These are phyloP conservation scores for Andinoacara biseriatus DNA, from an alignment of 2,113 vertebrate species.

Conservation along the genomic window DNA sequence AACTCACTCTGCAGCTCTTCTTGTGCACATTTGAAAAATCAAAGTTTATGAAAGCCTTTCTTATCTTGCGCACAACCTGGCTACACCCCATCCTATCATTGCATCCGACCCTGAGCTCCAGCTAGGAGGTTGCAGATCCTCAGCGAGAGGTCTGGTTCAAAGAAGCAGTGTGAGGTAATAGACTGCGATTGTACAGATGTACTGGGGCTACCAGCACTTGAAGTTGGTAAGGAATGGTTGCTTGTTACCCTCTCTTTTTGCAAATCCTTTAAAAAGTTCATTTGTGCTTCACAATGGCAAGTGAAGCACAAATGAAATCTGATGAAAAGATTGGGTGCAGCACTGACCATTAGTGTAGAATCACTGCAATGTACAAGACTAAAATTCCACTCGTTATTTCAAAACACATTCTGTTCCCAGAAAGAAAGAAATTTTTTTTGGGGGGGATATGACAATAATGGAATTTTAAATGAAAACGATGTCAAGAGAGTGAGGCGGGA, in stretches of 20 bases:
- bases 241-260: neutral
- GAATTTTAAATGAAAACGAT: constrained; percentile 46
- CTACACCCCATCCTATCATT: neutral
- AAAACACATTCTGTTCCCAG: neutral
- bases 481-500: constrained; percentile 32
- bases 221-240: neutral
- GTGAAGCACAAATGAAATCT: neutral
- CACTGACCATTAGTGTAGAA: neutral
- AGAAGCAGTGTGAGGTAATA: constrained; percentile 1
- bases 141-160: constrained; percentile 14
- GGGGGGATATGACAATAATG: constrained; percentile 31
- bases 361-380: neutral
- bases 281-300: neutral
- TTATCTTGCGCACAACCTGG: constrained; percentile 25
- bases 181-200: neutral
- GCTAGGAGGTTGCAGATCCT: constrained; percentile 10
- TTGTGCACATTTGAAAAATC: constrained; percentile 19
- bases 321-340: neutral
- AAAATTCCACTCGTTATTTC: neutral
- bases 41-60: constrained; percentile 36
- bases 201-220: neutral
- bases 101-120: constrained; percentile 20
- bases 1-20: constrained; percentile 8
- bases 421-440: neutral
- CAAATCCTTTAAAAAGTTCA: neutral